These are phyloP conservation scores for Gallinago paraguaiae DNA, from an alignment of 2,113 vertebrate genomes.

Conservation along the genomic window DNA sequence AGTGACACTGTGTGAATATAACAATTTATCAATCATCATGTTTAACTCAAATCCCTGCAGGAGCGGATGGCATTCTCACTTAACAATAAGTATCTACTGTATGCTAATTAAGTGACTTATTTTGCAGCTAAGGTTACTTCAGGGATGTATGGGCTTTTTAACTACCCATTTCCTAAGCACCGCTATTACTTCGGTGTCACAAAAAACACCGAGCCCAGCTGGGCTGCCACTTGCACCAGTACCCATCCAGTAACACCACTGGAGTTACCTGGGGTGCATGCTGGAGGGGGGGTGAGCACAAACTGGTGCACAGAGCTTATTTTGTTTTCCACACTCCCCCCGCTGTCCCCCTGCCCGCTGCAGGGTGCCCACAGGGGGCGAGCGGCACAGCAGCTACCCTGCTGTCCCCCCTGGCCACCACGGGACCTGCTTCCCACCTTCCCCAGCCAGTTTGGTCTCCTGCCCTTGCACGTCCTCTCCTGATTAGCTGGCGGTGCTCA, in stretches of 20 bases:
- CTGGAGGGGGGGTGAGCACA: fast-evolving
- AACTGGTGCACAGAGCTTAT: neutral
- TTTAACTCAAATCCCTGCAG: conserved; percentile 76
- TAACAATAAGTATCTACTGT: conserved; percentile 76
- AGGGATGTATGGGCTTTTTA: conserved; percentile 45
- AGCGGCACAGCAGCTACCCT: neutral
- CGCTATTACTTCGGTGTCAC: neutral
- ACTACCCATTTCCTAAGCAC: conserved; percentile 32
- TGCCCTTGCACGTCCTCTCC: neutral
- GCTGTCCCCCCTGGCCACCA: fast-evolving
- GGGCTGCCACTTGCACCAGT: neutral
- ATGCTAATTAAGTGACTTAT: conserved; percentile 76
- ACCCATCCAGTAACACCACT: neutral
- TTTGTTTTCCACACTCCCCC: neutral
- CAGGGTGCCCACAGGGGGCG: fast-evolving
- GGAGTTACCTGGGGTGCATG: neutral
- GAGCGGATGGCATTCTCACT: conserved; percentile 71
- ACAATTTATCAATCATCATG: conserved; percentile 85
- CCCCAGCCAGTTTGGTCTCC: neutral
- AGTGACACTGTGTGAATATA: conserved; percentile 77
- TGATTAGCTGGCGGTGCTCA: neutral
- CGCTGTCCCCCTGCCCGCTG: fast-evolving
- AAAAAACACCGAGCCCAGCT: neutral
- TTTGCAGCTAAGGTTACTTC: conserved; percentile 68
- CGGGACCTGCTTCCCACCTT: neutral